Conservation (phyloP, 2,797 vertebrate species). For the Bradypodion pumilum region DNA sequence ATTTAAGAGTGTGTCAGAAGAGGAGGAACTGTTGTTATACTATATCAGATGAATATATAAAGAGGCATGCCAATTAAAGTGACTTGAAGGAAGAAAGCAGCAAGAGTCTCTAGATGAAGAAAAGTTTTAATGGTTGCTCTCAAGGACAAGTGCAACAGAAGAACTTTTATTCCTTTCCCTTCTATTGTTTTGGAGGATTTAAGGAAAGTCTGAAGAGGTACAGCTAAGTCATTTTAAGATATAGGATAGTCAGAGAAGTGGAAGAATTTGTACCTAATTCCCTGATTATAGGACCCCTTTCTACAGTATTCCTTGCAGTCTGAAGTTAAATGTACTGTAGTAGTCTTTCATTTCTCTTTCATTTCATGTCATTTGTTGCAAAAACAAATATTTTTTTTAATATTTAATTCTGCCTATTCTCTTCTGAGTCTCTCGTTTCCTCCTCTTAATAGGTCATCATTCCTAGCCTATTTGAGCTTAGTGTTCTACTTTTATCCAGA, state of each 20-base stretch:
- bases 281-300: background rate
- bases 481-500: conserved; percentile 29
- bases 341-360: background rate
- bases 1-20: background rate
- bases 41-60: background rate
- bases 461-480: accelerated
- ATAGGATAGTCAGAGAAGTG: background rate
- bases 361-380: background rate
- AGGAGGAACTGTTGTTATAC: background rate
- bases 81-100: background rate
- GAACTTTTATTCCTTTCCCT: background rate
- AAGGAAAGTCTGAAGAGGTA: background rate
- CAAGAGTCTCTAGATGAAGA: background rate
- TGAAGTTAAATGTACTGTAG: background rate
- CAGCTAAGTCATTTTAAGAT: background rate
- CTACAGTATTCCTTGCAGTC: background rate
- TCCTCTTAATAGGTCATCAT: conserved; percentile 9
- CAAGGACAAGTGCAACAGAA: background rate
- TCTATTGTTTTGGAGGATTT: background rate
- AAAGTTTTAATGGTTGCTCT: background rate
- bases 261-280: background rate
- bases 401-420: conserved; percentile 25
- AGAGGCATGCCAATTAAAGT: background rate
- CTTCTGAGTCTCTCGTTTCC: conserved; percentile 46
- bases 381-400: background rate